Conservation (phyloP, 1,140 invertebrate genomes). For the Chironomus striatipennis region DNA sequence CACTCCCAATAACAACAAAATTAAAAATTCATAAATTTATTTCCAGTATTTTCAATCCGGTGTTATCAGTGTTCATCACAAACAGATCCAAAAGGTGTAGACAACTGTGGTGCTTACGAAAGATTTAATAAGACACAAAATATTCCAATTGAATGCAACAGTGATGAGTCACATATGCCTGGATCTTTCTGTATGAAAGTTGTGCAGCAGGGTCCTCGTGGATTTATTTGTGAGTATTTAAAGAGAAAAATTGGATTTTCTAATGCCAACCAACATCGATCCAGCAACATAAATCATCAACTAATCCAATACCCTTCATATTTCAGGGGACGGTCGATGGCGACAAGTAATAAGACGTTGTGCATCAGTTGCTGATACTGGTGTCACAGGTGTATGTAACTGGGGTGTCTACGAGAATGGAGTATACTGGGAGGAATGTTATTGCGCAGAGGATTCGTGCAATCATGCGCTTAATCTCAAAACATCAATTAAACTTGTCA, state of each 20-base stretch:
- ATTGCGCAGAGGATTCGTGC: slow-evolving; percentile 80
- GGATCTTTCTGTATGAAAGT: slow-evolving; percentile 92
- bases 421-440: slow-evolving; percentile 92
- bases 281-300: too few relatives aligned
- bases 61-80: slow-evolving; percentile 85
- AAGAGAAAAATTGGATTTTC: too few relatives aligned
- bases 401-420: slow-evolving; percentile 90
- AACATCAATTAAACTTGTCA: not conserved
- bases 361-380: slow-evolving; percentile 80
- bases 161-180: slow-evolving; percentile 78
- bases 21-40: slow-evolving; percentile 28
- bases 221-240: slow-evolving; percentile 86
- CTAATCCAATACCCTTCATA: slow-evolving; percentile 21
- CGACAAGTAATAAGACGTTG: slow-evolving; percentile 82
- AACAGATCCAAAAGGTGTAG: slow-evolving; percentile 60
- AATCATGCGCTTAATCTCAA: slow-evolving; percentile 44
- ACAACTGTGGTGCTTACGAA: slow-evolving; percentile 80
- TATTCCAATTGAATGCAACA: slow-evolving; percentile 80
- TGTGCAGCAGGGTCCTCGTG: slow-evolving; percentile 77
- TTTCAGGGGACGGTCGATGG: slow-evolving; percentile 85
- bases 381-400: slow-evolving; percentile 85
- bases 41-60: slow-evolving; percentile 54
- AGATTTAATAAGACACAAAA: slow-evolving; percentile 70
- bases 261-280: too few relatives aligned
- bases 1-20: not conserved